Evolutionary conservation across 2,797 vertebrate genomes (phyloP).

Genomic region (Xiphophorus birchmanni): DNA sequence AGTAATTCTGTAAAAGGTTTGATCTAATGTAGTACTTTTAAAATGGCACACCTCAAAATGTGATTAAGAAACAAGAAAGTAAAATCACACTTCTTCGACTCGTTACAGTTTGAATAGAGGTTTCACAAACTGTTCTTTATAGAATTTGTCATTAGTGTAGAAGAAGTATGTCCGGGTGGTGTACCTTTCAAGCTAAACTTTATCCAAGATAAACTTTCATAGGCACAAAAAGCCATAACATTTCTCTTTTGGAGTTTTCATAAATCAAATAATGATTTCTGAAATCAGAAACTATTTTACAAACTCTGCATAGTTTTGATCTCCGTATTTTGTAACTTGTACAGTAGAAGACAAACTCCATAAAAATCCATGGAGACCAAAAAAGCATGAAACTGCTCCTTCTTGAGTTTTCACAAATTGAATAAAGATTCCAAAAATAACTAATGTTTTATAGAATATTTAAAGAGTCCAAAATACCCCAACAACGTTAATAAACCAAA

Average conservation of each 20-base stretch:
- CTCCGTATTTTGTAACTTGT: neutral
- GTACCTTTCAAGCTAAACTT: neutral
- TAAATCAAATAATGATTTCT: neutral
- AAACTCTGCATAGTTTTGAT: neutral
- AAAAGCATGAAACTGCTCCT: neutral
- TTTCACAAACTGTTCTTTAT: neutral
- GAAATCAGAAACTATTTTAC: neutral
- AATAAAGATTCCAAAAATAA: neutral
- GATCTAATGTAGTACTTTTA: neutral
- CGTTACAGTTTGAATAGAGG: neutral
- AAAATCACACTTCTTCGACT: neutral
- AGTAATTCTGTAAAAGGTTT: neutral
- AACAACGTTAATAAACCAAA: neutral
- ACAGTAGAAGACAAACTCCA: neutral
- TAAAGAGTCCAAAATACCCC: neutral
- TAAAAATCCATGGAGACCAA: neutral
- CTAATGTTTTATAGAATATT: neutral
- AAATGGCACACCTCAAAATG: neutral
- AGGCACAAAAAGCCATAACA: neutral
- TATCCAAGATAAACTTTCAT: neutral
- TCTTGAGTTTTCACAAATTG: neutral
- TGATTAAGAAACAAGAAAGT: neutral
- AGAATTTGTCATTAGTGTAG: neutral
- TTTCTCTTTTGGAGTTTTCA: neutral
- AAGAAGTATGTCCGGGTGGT: neutral